Base-by-base conservation (phyloP, 2,888 invertebrate genomes). In the Acronicta leporina region DNA sequence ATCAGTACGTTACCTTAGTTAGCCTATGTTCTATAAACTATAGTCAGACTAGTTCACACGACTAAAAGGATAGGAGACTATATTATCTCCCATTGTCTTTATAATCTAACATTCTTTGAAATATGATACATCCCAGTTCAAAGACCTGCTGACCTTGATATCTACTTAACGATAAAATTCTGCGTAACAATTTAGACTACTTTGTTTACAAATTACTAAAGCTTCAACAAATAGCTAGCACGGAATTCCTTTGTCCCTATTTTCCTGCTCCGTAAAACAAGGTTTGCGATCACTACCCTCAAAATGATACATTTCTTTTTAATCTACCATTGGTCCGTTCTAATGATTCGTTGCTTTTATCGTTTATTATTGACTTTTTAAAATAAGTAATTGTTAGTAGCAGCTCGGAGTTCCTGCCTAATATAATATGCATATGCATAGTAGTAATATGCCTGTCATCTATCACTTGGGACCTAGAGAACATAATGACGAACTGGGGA, bases 191-290 rank as follows among this genome's bases (percentile, higher is more conserved):
- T 68, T 65, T 20, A 40, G 50, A 51, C 49, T 49, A 33, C 43
- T 72, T 76, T 68, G 64, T 73, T 70, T 68, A 73, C 57, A 75
- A 75, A 77, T 55, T 69, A 68, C 69, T 59, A 35, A 61, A 62
- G 58, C 63, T 65, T 61, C 45, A 41, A 56, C 47, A 62, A 77
- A 69, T 66, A 54, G 60, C 71, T 57, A 50, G 61, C 53, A 58
- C 51, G 47, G 9, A 42, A 41, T 71, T 52, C 41, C 45, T 65
- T 68, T 63, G 58, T 52, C 65, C 56, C 60, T 56, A 51, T 30
- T 69, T 75, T 73, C 75, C 69, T 75, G 70, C 62, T 75, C 44
- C 58, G 52, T 77, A 56, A 69, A 77, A 67, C 65, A 67, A 54
- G 57, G 48, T 59, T 57, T 55, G 61, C 30, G 61, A 68, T 64